A percentile compares a stretch with the other conserved stretches of the same genome.
These are phyloP conservation scores for Clamator glandarius DNA, from an alignment of 2,797 vertebrate genomes.

Conservation along the genomic window DNA sequence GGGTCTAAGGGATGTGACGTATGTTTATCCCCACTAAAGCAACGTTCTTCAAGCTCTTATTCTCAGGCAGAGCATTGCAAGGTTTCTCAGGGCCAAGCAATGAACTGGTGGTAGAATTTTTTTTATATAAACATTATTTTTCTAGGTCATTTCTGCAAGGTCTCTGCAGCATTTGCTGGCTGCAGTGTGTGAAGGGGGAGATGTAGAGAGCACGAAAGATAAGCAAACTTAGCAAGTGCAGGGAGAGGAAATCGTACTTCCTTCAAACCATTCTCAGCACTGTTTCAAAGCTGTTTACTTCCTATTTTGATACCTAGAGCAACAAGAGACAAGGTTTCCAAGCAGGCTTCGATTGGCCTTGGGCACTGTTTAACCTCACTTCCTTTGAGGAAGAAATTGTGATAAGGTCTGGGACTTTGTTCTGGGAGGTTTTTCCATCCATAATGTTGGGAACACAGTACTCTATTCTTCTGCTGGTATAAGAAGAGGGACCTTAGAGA, in stretches of 20 bases:
- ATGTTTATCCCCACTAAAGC: not conserved
- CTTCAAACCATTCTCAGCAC: constrained; percentile 78
- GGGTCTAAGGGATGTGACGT: not conserved
- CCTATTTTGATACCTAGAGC: constrained; percentile 84
- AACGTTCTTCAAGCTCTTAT: not conserved
- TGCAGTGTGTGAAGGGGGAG: constrained; percentile 12
- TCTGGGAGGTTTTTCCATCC: constrained; percentile 73
- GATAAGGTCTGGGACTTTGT: constrained; percentile 81
- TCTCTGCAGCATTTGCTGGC: not conserved
- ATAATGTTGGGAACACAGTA: constrained; percentile 79
- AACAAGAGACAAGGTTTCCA: constrained; percentile 76
- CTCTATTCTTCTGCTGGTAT: constrained; percentile 75
- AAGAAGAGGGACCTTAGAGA: constrained; percentile 29
- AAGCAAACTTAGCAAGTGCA: constrained; percentile 69
- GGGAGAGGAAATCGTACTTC: constrained; percentile 79
- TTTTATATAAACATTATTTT: constrained; percentile 21
- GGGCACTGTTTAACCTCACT: constrained; percentile 75
- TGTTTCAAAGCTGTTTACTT: constrained; percentile 83
- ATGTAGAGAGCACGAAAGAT: constrained; percentile 70
- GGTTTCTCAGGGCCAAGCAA: not conserved
- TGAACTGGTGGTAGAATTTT: not conserved
- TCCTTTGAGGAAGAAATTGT: constrained; percentile 86
- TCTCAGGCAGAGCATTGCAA: not conserved
- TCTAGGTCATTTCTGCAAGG: not conserved
- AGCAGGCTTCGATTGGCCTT: constrained; percentile 69